Evolutionary conservation across 2,888 invertebrate genomes (phyloP).

Genomic region (Galerucella calmariensis): DNA sequence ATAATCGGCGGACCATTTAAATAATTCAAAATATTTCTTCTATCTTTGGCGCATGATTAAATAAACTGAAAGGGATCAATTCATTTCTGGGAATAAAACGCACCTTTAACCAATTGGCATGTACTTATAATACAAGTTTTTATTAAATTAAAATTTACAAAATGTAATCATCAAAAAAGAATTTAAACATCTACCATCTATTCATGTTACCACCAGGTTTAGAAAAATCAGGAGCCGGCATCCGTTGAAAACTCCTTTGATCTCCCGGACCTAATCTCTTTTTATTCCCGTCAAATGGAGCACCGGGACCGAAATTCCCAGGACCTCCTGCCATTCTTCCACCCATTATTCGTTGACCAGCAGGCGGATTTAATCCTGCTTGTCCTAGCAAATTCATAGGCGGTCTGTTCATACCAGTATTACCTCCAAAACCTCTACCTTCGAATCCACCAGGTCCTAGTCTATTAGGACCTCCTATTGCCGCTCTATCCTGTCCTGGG

Average conservation of each 20-base stretch:
- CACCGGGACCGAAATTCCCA: background rate
- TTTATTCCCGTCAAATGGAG: conserved; percentile 7
- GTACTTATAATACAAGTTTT: conserved; percentile 1
- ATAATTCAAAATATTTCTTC: no score
- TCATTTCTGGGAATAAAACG: no score
- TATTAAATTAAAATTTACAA: conserved; percentile 14
- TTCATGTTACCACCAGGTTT: conserved; percentile 33
- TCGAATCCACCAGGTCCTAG: background rate
- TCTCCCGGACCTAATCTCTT: conserved; percentile 23
- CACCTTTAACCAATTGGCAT: no score
- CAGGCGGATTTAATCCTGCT: background rate
- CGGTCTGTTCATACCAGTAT: conserved; percentile 1
- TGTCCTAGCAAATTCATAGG: background rate
- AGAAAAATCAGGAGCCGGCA: conserved; percentile 30
- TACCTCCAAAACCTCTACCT: conserved; percentile 16
- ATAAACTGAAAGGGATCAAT: no score
- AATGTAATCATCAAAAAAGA: conserved; percentile 6
- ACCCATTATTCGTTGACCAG: background rate
- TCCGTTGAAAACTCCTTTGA: conserved; percentile 33
- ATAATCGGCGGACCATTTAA: no score
- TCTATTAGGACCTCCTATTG: background rate
- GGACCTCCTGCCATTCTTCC: conserved; percentile 1
- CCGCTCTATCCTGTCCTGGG: no score
- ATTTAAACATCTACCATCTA: conserved; percentile 35
- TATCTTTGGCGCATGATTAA: no score